Base-by-base conservation (phyloP, 2,888 invertebrate genomes). In the Sarcophaga rosellei region DNA sequence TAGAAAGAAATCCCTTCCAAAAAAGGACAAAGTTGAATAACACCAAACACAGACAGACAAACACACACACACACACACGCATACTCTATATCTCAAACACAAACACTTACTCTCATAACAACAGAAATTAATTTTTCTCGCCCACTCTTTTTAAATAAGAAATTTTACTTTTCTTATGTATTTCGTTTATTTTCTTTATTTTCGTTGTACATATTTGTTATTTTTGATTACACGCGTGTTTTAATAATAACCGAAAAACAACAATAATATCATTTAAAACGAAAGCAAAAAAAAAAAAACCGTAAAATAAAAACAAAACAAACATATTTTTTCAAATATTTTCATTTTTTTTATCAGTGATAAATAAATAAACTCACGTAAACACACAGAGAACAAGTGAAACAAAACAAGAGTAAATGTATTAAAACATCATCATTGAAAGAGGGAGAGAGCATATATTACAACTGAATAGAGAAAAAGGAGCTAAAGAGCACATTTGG, bases 231-330 rank as follows among this genome's bases (percentile, higher is more conserved):
- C 63, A 76, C 63, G 70, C 44, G 70, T 81, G 70, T 76, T 44
- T 80, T 70, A 75, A 63, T 53, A 75, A 75, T 63, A 57, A 8
- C 68, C 57, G 62, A 75, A 69, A 74, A 62, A 57, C 5, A 72
- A 72, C 53, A 72, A 63, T 3, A 35, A 47, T 57, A 53, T 44
- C n/a, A 6, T 6, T 15, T 21, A 76, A 65, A 61, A 76, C 35
- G 15, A 69, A 76, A 76, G 44, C 25, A 35, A 69, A 5, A 35
- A 78, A 3, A 25, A 72, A 25, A 44, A 72, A 61, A 69, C 25
- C 65, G 68, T 68, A 17, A 72, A 62, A 66, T 84, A 21, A 84
- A 88, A 70, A 84, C 82, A 66, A 70, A 65, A 82, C 23, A 72
- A 86, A 66, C 20, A 47, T 6, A 44, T 35, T 15, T 63, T 25